Evolutionary conservation across 35 echinoderm and acorn worm species (phyloP).

Genomic region (Stichopus chloronotus): DNA sequence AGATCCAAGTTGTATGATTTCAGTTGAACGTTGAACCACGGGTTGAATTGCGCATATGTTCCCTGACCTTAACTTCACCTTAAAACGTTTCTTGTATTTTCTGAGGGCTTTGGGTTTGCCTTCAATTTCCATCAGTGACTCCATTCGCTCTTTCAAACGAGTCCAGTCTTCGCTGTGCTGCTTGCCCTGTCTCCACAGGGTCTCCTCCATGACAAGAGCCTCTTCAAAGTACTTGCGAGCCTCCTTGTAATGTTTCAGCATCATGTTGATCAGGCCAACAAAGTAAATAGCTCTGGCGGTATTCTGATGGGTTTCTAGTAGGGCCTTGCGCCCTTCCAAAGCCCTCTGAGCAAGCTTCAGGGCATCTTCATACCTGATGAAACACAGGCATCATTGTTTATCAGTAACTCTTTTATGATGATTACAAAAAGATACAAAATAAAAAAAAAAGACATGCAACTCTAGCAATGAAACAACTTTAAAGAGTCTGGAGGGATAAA

Average conservation of each 20-base stretch:
- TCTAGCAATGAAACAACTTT: neutral
- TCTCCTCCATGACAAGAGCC: constrained; percentile 87
- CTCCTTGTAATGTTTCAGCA: constrained; percentile 61
- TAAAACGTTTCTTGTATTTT: constrained; percentile 73
- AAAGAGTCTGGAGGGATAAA: too few species aligned
- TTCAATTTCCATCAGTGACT: constrained; percentile 60
- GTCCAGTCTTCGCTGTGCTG: constrained; percentile 86
- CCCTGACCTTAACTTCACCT: constrained; percentile 37
- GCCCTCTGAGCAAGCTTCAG: constrained; percentile 72
- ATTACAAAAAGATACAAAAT: too few species aligned
- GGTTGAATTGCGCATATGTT: too few species aligned
- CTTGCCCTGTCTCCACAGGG: constrained; percentile 85
- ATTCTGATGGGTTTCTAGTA: constrained; percentile 68
- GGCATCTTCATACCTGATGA: constrained; percentile 82
- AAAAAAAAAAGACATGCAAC: too few species aligned
- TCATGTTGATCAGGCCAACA: constrained; percentile 78
- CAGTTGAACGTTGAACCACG: too few species aligned
- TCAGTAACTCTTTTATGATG: neutral
- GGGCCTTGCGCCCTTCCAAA: constrained; percentile 66
- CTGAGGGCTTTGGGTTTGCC: constrained; percentile 53
- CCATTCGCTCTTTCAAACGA: constrained; percentile 64
- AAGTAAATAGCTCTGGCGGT: constrained; percentile 90
- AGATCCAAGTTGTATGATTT: too few species aligned
- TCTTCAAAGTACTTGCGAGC: constrained; percentile 78
- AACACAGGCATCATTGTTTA: neutral